A percentile compares a stretch with the other conserved stretches of the same genome.
Evolutionary conservation across 2,797 vertebrate genomes (phyloP).

Genomic region (Toxotes lorentzi): DNA sequence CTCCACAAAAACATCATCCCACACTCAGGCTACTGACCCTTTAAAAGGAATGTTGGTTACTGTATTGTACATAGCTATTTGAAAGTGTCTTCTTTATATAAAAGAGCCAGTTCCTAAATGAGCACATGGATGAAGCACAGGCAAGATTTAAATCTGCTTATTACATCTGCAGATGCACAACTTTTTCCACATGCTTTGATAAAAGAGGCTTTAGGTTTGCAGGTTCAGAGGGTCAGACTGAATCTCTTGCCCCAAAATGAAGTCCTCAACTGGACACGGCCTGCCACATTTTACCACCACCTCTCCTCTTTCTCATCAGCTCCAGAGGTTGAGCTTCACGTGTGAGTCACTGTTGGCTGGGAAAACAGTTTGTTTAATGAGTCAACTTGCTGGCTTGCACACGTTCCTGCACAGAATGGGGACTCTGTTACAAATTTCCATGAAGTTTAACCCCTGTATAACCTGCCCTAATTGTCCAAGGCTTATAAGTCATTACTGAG

Average conservation of each 20-base stretch:
- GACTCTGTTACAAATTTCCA: constrained; percentile 24
- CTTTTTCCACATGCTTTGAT: not conserved
- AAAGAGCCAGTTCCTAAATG: not conserved
- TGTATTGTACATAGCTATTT: no score
- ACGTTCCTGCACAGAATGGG: constrained; percentile 22
- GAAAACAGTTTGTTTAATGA: constrained; percentile 46
- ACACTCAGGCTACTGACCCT: not conserved
- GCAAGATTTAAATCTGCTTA: not conserved
- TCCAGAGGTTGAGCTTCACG: not conserved
- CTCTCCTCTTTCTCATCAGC: not conserved
- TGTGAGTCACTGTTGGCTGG: constrained; percentile 30
- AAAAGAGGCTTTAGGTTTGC: not conserved
- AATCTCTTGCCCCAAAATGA: not conserved
- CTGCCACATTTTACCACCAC: constrained; percentile 7
- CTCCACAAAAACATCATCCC: no score
- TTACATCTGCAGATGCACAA: not conserved
- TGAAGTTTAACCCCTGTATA: constrained; percentile 4
- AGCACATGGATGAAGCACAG: no score
- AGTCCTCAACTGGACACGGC: not conserved
- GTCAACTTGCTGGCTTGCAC: constrained; percentile 25
- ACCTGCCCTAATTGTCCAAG: constrained; percentile 5
- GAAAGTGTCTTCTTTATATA: not conserved
- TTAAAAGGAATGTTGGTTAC: not conserved
- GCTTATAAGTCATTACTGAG: constrained; percentile 6
- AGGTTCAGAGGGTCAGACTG: not conserved